These are phyloP conservation scores for Bufo gargarizans DNA, from an alignment of 2,113 vertebrate species.

Conservation along the genomic window DNA sequence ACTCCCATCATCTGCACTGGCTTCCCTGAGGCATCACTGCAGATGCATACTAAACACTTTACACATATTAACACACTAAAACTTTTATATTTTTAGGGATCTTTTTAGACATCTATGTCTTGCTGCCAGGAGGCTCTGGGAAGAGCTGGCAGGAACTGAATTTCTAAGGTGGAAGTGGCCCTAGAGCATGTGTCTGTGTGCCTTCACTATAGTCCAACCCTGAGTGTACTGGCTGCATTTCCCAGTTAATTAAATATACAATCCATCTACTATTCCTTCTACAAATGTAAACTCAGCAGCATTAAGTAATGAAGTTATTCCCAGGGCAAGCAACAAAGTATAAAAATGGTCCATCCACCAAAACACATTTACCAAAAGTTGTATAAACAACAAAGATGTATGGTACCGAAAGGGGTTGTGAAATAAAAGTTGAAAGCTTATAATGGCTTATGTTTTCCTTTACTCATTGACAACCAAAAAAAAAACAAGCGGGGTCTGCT, in stretches of 20 bases:
- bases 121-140: neutral
- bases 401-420: neutral
- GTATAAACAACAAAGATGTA: conserved; percentile 21
- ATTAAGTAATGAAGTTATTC: conserved; percentile 16
- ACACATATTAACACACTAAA: neutral
- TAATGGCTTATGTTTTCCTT: conserved; percentile 34
- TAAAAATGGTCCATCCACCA: neutral
- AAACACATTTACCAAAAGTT: neutral
- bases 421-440: conserved; percentile 36
- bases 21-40: too few relatives aligned
- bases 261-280: neutral
- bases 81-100: neutral
- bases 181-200: neutral
- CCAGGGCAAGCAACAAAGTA: neutral
- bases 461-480: neutral
- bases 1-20: too few relatives aligned
- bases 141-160: neutral
- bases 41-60: neutral
- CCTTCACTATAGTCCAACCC: neutral
- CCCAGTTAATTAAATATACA: neutral
- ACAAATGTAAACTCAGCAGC: neutral
- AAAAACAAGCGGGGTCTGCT: conserved; percentile 9
- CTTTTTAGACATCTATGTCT: neutral
- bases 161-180: neutral
- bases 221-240: neutral